These are phyloP conservation scores for Otolemur crassicaudatus DNA, from an alignment of 2,797 vertebrate species.

Conservation along the genomic window DNA sequence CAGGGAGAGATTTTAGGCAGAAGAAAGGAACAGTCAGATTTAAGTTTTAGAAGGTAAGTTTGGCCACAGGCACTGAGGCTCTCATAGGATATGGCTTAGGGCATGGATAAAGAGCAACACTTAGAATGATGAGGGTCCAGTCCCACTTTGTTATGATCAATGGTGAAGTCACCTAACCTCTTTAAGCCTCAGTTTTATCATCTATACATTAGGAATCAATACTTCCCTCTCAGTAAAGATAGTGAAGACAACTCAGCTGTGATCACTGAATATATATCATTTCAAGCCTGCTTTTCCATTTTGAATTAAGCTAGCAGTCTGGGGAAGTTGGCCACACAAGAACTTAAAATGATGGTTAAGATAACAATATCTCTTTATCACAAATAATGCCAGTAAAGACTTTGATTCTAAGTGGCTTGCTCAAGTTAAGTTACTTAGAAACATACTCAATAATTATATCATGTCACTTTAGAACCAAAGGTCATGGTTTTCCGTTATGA, in stretches of 20 bases:
- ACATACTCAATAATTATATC: slow-evolving; percentile 21
- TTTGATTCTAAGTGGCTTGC: slow-evolving; percentile 38
- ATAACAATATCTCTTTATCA: slow-evolving; percentile 14
- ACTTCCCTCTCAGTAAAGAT: not conserved
- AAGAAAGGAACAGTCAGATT: not conserved
- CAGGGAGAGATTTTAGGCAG: not conserved
- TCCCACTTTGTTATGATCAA: not conserved
- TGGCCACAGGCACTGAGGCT: not conserved
- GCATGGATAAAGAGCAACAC: not conserved
- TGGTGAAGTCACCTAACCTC: not conserved
- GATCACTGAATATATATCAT: not conserved
- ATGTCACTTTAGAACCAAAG: slow-evolving; percentile 26
- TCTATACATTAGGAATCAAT: slow-evolving; percentile 10
- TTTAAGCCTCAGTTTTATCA: slow-evolving; percentile 24
- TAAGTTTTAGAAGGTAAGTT: not conserved
- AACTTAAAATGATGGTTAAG: not conserved
- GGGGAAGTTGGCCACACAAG: not conserved
- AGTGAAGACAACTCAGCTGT: not conserved
- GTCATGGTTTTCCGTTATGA: not conserved
- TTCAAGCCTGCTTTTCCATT: not conserved
- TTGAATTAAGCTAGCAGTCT: not conserved
- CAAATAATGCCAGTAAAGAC: not conserved
- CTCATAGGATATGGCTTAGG: not conserved
- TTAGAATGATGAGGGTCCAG: not conserved
- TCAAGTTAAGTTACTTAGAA: slow-evolving; percentile 48